These are phyloP conservation scores for Macrophya annulata DNA, from an alignment of 2,888 invertebrate species.

Conservation along the genomic window DNA sequence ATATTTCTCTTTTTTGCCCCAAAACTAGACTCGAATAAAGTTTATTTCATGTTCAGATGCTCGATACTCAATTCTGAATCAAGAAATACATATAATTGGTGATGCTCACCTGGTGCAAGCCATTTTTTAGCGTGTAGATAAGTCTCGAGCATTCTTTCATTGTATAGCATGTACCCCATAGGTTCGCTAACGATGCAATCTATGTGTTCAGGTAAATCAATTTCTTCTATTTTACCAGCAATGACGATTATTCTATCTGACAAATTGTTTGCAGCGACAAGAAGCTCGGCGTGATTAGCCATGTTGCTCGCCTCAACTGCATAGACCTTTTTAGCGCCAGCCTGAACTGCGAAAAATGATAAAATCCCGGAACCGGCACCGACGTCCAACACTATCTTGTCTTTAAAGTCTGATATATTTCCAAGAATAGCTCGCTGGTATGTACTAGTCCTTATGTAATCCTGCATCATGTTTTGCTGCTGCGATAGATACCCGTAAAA, in stretches of 20 bases:
- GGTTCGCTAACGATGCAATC: conserved; percentile 99
- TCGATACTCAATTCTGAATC: background rate
- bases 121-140: conserved; percentile 99
- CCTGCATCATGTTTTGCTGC: conserved; percentile 99
- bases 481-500: conserved; percentile 99
- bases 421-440: conserved; percentile 98
- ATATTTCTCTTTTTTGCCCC: too few relatives aligned
- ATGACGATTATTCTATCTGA: conserved; percentile 94
- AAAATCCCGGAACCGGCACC: conserved; percentile 99
- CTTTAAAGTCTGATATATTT: conserved; percentile 95
- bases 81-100: background rate
- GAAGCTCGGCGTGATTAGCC: conserved; percentile 96
- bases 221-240: conserved; percentile 99
- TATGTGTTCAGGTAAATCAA: conserved; percentile 96
- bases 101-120: conserved; percentile 88
- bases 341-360: conserved; percentile 99
- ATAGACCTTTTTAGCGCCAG: conserved; percentile 97
- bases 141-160: conserved; percentile 99
- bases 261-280: conserved; percentile 95
- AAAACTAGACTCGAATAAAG: too few relatives aligned
- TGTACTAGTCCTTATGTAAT: conserved; percentile 98
- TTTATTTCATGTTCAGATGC: too few relatives aligned
- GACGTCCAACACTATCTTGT: conserved; percentile 97
- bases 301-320: conserved; percentile 99
- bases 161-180: conserved; percentile 99